Base-by-base conservation (phyloP, 2,797 vertebrate species). In the Megalops cyprinoides region DNA sequence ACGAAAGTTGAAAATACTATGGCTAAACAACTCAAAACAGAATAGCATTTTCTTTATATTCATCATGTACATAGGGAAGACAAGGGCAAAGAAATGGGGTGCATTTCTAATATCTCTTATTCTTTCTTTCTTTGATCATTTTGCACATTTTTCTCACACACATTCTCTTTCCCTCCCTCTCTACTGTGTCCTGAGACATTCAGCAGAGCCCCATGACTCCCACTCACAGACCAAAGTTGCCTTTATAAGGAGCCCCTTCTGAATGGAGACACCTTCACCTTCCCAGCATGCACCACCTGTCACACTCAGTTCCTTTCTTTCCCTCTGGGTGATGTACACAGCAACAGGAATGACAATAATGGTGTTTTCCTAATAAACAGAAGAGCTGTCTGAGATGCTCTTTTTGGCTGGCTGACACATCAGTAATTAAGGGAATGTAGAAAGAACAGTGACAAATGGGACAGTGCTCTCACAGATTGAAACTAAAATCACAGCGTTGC, bases 401-500 rank as follows among this genome's bases (percentile, higher is more conserved):
- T 69, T n/a, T n/a, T 69, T 37, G 9, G 37, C 48, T 44, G 56
- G 46, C 53, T 42, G 62, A 37, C 60, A 69, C 28, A 37, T n/a
- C 25, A 46, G 18, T 69, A 71, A 79, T 79, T 71, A 79, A 25
- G 18, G 48, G 48, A 28, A 15, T 44, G 62, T 31, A 20, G 49
- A 51, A n/a, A 42, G 58, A 31, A 46, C 58, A 65, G n/a, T 62
- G 77, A 78, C 53, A 65, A 31, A 58, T 44, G 58, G 31, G 42
- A 53, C 62, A 71, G 8, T 15, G 44, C 15, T 14, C 28, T 71
- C 31, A 56, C 34, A 60, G 53, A 56, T 8, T 37, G 31, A 58
- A 12, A 20, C 76, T 53, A 55, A 55, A 49, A 28, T 55, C 65
- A 49, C 73, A 46, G 42, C 74, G 39, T 31, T 49, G 25, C 31